Conservation (phyloP, 1,140 invertebrate genomes). For the Dendroctonus valens region DNA sequence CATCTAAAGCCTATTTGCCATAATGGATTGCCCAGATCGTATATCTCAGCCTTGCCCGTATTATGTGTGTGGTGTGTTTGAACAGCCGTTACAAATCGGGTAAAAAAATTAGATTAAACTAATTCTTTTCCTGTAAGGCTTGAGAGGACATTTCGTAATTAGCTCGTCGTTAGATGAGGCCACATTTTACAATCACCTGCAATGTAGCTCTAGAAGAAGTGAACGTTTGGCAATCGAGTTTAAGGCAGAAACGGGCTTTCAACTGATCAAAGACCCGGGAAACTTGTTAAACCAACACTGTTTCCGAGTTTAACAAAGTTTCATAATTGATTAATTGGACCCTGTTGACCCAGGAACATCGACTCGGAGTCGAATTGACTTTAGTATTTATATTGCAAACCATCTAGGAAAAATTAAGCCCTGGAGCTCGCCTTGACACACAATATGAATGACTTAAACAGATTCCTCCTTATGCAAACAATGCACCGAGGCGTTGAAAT, state of each 20-base stretch:
- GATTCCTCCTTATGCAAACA: too few species aligned
- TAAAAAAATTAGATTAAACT: too few species aligned
- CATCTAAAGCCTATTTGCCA: slow-evolving; percentile 4
- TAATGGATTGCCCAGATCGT: slow-evolving; percentile 2
- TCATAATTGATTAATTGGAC: slow-evolving; percentile 12
- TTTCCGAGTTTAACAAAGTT: slow-evolving; percentile 1
- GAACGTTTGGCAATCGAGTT: slow-evolving; percentile 1
- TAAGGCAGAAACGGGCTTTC: neutral
- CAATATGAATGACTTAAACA: too few species aligned
- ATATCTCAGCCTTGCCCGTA: neutral
- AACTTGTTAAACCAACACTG: slow-evolving; percentile 1
- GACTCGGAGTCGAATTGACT: neutral
- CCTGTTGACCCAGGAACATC: neutral
- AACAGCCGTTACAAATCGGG: slow-evolving; percentile 1
- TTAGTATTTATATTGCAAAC: too few species aligned
- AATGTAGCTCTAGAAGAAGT: neutral
- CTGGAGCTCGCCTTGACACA: too few species aligned
- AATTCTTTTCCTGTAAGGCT: too few species aligned
- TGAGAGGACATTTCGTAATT: too few species aligned
- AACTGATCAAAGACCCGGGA: slow-evolving; percentile 10
- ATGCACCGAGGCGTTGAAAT: too few species aligned
- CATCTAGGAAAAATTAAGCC: too few species aligned
- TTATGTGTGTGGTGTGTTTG: neutral
- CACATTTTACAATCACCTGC: too few species aligned
- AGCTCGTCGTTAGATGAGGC: too few species aligned